Base-by-base conservation (phyloP, 1,140 invertebrate species). In the Nasonia giraulti region DNA sequence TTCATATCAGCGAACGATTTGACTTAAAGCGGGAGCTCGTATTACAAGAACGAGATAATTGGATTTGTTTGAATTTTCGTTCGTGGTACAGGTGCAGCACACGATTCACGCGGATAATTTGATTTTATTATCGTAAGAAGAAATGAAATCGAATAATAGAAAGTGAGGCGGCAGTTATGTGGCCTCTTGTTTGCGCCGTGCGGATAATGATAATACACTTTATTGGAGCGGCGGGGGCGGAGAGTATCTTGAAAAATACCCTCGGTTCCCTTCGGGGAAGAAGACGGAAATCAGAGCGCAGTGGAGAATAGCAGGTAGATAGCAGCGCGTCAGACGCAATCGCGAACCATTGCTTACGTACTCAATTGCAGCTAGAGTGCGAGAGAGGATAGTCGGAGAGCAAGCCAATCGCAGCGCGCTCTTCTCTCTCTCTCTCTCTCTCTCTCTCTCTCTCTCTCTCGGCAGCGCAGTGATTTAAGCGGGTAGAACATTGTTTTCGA, bases 401-500 rank as follows among this genome's bases (percentile, higher is more conserved):
- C 68, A 23, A 33, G 78, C 77, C 69, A 84, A 80, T 80, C 50
- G 47, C 2, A 47, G n/a, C n/a, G 20, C 62, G 12, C 31, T 62
- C 71, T 33, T 80, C n/a, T 79, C 76, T 55, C 17, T 80, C 27
- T 27, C 27, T 27, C 27, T 27, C 27, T 27, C 27, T 27, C 27
- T 27, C 27, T 27, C 27, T 27, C 27, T 27, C 27, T 27, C 27
- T 27, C 27, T 27, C 27, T 27, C 27, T 27, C 27, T 1, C 27
- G 66, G 14, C 62, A 23, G 73, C 55, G 73, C 40, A 87, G 85
- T 88, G 86, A 88, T 87, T 87, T 87, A 88, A 83, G 81, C 75
- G 81, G 66, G 47, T 69, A 79, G 74, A 87, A 87, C 85, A 90
- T 89, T 86, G 89, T 88, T 88, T 88, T 88, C 47, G 66, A 87